Conservation (phyloP, 2,888 invertebrate species). For the Eupeodes latifasciatus region DNA sequence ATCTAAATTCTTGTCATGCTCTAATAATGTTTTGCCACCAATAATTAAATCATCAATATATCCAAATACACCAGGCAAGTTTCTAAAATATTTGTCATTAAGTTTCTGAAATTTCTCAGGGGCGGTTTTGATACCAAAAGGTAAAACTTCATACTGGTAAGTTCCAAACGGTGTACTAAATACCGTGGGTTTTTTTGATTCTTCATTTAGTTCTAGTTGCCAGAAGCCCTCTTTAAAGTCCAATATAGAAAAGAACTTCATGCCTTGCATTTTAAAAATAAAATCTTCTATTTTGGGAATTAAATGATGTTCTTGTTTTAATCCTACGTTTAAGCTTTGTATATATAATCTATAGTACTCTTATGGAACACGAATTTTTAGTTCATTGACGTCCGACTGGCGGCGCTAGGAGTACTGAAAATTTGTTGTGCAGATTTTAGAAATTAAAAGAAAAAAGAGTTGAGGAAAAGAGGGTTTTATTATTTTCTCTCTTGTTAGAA, state of each 20-base stretch:
- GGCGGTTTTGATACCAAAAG: conserved; percentile 77
- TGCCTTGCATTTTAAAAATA: conserved; percentile 1
- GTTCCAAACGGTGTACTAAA: conserved; percentile 75
- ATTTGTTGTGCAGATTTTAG: no score
- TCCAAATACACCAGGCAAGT: conserved; percentile 39
- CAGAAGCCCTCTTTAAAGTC: not conserved
- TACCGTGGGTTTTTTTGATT: not conserved
- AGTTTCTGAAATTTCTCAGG: conserved; percentile 77
- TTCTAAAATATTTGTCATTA: conserved; percentile 52
- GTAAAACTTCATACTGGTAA: conserved; percentile 72
- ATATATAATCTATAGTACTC: no score
- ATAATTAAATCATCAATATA: conserved; percentile 49
- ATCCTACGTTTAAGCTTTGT: no score
- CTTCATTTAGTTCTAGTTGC: no score
- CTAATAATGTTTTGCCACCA: conserved; percentile 17
- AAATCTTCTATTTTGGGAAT: not conserved
- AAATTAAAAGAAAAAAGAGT: no score
- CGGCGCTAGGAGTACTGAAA: no score
- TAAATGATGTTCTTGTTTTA: conserved; percentile 21
- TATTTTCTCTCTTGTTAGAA: no score
- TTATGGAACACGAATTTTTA: no score
- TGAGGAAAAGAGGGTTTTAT: no score
- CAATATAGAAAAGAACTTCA: not conserved
- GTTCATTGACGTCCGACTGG: no score
- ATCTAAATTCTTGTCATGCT: no score